phyloP scores from a whole-genome alignment of 2,113 vertebrate genomes.

The Protobothrops flavoviridis region DNA sequence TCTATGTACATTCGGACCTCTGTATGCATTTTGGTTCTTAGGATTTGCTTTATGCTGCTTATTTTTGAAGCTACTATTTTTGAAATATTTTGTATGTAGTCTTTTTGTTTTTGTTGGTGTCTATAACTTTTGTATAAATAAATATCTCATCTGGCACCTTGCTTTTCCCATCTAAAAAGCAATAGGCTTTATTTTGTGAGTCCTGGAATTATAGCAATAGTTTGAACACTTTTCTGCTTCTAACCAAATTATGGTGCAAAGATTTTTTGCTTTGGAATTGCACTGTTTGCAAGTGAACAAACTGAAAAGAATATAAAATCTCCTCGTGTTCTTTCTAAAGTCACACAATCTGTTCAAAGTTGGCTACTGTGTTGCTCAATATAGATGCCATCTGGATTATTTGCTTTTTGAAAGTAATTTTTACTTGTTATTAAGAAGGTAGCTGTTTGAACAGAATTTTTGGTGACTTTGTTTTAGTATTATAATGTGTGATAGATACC shows the following conservation, averaged over 20 bases:
- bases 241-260: background rate
- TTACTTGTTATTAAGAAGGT: background rate
- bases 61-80: background rate
- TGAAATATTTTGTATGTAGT: background rate
- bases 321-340: background rate
- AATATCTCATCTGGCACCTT: background rate
- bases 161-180: slow-evolving; percentile 4
- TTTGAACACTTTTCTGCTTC: background rate
- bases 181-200: background rate
- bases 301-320: background rate
- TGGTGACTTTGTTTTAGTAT: background rate
- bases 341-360: background rate
- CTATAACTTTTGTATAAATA: background rate
- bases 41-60: background rate
- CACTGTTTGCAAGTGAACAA: background rate
- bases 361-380: slow-evolving; percentile 3
- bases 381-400: background rate
- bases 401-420: background rate
- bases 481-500: background rate
- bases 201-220: background rate
- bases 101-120: background rate
- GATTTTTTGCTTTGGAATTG: background rate
- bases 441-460: background rate
- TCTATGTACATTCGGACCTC: background rate
- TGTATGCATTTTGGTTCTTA: background rate